Evolutionary conservation across 2,797 vertebrate genomes (phyloP).

Genomic region (Stomatorhinus walkeri): DNA sequence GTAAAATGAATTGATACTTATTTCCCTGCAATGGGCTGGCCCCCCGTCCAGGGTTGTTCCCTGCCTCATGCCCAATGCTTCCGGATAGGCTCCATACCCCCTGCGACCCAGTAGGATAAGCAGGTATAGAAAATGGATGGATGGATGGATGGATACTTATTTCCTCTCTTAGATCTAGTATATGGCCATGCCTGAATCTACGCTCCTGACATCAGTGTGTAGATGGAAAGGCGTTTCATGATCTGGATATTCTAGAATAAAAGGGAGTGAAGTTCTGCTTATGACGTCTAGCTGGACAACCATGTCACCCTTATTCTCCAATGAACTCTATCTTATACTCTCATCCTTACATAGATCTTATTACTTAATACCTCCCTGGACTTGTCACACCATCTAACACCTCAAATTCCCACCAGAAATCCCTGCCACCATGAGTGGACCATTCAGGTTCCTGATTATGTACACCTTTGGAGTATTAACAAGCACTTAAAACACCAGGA

Average conservation of each 20-base stretch:
- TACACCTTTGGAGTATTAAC: neutral
- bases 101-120: too few species aligned
- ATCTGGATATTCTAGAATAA: neutral
- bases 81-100: too few species aligned
- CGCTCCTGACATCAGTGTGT: neutral
- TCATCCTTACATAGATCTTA: neutral
- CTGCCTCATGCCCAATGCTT: too few species aligned
- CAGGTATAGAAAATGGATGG: too few species aligned
- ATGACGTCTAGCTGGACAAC: neutral
- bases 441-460: neutral
- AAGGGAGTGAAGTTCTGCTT: neutral
- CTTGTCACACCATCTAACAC: neutral
- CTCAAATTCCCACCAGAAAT: neutral
- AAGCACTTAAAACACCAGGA: neutral
- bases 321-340: neutral
- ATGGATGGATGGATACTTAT: neutral
- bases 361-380: neutral
- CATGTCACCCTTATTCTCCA: neutral
- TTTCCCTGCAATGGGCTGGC: neutral
- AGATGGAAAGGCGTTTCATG: neutral
- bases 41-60: too few species aligned
- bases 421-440: neutral
- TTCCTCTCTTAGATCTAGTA: neutral
- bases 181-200: neutral
- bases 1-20: neutral